phyloP scores from a whole-genome alignment of 2,113 vertebrate genomes.

The Tragelaphus scriptus region DNA sequence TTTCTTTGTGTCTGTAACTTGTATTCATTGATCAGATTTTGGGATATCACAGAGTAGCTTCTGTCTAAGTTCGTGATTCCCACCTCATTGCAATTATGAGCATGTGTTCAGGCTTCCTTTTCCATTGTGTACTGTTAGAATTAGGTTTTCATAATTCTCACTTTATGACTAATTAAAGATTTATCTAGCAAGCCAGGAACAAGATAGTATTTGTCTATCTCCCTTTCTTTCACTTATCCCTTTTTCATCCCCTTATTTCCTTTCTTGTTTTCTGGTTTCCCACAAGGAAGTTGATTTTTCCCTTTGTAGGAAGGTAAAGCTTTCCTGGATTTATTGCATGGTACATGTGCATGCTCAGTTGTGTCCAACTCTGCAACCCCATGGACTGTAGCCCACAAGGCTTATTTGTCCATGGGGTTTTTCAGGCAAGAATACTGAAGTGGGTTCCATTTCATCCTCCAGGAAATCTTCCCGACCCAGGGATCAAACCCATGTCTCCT shows the following conservation, averaged over 20 bases:
- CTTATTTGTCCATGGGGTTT: not conserved
- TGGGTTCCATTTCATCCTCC: not conserved
- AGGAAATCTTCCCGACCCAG: not conserved
- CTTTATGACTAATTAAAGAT: not conserved
- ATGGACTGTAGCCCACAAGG: not conserved
- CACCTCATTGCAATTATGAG: not conserved
- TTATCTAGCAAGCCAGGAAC: not conserved
- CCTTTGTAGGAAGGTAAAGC: not conserved
- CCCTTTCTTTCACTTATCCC: not conserved
- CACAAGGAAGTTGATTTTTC: not conserved
- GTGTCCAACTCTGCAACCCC: not conserved
- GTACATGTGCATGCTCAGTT: not conserved
- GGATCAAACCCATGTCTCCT: rapidly evolving
- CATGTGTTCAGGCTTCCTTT: not conserved
- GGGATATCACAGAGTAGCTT: not conserved
- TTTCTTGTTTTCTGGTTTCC: not conserved
- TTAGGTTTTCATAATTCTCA: not conserved
- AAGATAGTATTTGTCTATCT: not conserved
- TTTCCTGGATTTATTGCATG: not conserved
- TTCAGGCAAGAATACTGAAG: not conserved
- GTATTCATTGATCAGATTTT: not conserved
- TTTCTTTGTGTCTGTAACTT: not conserved
- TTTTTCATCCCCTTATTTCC: not conserved
- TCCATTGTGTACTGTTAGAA: not conserved
- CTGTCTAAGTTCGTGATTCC: not conserved